Base-by-base conservation (phyloP, 2,113 vertebrate genomes). In the Egretta garzetta region DNA sequence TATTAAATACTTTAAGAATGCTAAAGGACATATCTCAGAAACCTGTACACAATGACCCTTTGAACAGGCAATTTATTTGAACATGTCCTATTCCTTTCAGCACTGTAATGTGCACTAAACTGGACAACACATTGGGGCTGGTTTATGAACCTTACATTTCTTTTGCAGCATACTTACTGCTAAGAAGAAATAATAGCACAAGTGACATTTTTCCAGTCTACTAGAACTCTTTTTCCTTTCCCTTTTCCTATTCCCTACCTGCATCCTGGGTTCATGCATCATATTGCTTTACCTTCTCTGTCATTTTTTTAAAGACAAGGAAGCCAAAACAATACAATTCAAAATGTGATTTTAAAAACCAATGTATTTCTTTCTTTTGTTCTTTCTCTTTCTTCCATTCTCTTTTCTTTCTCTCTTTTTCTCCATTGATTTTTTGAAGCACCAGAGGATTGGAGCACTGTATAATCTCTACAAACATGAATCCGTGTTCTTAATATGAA, bases 31-130 rank as follows among this genome's bases (percentile, higher is more conserved):
- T 50, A 70, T 33, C 33, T 92, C 53, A 88, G 62, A 86, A 90
- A 27, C 10, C 24, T 47, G 28, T 45, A 14, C 16, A 32, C 3
- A 27, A 22, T 0, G 2, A 33, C 12, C 45, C 5, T 63, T 75
- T 49, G 10, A 83, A 53, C 8, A 58, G 75, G 15, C 4, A 72
- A 23, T 52, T 71, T 52, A 1, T 86, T 80, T 32, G 18, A 47
- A 39, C 1, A 5, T 41, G 27, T 75, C 21, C 2, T 74, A 2
- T 60, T 93, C 26, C 18, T 84, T 84, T 68, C 53, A 63, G 15
- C 12, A 27, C 14, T 55, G 9, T 35, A 20, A 60, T 23, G 12
- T 35, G 21, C 35, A 49, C 33, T 62, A 63, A 91, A 75, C 60
- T 49, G 37, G 23, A 67, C 30, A 35, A 35, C 15, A 23, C 8